phyloP scores from a whole-genome alignment of 2,797 vertebrate species.

The Nannoperca australis region DNA sequence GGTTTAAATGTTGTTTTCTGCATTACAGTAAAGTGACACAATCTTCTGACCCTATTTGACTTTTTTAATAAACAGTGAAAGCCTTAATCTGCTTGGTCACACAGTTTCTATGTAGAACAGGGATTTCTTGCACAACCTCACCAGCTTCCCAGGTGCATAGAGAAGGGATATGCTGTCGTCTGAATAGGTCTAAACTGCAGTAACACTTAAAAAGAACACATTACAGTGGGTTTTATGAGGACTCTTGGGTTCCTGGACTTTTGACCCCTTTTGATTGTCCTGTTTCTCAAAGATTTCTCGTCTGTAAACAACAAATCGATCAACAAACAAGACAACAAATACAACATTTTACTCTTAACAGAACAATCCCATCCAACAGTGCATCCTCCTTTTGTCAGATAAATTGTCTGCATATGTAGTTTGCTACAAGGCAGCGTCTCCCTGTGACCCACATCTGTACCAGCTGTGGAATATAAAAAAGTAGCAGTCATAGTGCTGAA shows the following conservation, averaged over 20 bases:
- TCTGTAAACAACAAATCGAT: neutral
- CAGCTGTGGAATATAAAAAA: conserved; percentile 22
- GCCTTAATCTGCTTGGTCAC: neutral
- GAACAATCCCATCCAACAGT: neutral
- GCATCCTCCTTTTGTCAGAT: conserved; percentile 2
- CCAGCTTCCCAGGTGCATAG: no score
- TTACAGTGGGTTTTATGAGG: neutral
- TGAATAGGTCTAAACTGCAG: no score
- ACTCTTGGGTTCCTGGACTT: neutral
- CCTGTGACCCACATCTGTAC: conserved; percentile 1
- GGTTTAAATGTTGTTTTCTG: neutral
- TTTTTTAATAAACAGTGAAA: neutral
- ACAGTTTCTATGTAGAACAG: no score
- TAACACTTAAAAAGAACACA: neutral
- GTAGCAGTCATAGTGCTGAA: neutral
- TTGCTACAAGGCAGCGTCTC: conserved; percentile 15
- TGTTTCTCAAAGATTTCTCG: neutral
- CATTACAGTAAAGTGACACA: neutral
- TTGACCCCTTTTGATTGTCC: neutral
- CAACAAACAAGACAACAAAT: neutral
- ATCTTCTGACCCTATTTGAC: neutral
- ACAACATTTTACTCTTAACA: neutral
- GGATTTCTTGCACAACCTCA: no score
- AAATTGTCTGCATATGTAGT: neutral
- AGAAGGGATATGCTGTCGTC: no score